phyloP scores from a whole-genome alignment of 2,888 invertebrate genomes.

The Piscicola geometra region DNA sequence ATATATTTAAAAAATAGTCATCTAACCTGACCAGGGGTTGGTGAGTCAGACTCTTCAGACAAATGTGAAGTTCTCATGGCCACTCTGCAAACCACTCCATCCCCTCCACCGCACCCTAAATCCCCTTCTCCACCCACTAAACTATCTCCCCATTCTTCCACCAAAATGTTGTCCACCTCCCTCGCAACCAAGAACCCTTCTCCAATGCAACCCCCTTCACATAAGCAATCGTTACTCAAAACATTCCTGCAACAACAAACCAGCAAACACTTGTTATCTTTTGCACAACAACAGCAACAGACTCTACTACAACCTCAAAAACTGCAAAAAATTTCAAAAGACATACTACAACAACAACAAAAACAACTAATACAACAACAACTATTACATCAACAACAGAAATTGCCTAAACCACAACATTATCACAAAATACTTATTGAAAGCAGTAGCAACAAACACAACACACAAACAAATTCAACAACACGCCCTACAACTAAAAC shows the following conservation, averaged over 20 bases:
- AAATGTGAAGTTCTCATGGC: no score
- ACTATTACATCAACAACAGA: not conserved
- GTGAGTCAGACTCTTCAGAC: no score
- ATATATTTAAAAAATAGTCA: no score
- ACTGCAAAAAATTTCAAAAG: not conserved
- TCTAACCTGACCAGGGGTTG: no score
- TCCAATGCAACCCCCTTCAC: no score
- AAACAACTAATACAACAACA: not conserved
- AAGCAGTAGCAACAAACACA: not conserved
- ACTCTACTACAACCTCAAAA: not conserved
- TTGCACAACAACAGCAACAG: not conserved
- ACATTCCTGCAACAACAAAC: not conserved
- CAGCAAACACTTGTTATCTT: not conserved
- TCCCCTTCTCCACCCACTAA: no score
- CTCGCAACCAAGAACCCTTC: no score
- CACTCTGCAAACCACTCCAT: no score
- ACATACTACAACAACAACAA: not conserved
- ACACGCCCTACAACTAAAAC: no score
- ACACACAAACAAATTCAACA: not conserved
- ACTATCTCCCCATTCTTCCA: no score
- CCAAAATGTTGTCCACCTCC: no score
- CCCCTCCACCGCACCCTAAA: no score
- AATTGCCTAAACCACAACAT: not conserved
- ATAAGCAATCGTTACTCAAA: not conserved
- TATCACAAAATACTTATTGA: not conserved